phyloP scores from a whole-genome alignment of 2,113 vertebrate species.

The Hystrix cristata region DNA sequence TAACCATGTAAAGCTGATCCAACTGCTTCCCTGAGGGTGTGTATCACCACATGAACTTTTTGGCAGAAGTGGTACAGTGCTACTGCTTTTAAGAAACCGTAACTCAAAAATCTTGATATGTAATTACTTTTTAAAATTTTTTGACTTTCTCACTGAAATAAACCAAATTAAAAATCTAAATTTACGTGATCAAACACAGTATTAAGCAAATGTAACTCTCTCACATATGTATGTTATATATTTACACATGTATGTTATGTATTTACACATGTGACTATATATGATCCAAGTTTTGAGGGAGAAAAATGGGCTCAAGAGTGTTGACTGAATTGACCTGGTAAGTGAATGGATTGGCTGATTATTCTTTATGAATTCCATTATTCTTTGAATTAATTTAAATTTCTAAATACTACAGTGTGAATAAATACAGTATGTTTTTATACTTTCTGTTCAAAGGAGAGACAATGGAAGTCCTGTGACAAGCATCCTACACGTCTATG shows the following conservation, averaged over 20 bases:
- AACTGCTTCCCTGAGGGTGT: slow-evolving; percentile 47
- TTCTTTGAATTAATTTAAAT: slow-evolving; percentile 41
- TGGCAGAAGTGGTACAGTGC: slow-evolving; percentile 9
- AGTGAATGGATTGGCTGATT: background rate
- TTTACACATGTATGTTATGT: background rate
- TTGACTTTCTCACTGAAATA: slow-evolving; percentile 43
- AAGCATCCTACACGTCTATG: background rate
- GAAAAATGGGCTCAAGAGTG: background rate
- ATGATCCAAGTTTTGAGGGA: background rate
- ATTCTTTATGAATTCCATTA: background rate
- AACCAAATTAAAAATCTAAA: background rate
- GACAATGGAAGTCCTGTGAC: background rate
- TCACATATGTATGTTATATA: fast-evolving
- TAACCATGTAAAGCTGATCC: background rate
- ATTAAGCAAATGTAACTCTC: background rate
- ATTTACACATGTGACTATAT: background rate
- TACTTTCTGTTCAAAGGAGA: background rate
- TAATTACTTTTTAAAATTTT: background rate
- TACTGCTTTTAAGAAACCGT: slow-evolving; percentile 57
- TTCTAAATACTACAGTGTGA: background rate
- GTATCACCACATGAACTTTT: slow-evolving; percentile 35
- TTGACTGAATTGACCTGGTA: background rate
- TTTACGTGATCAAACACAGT: background rate
- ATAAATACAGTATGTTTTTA: background rate
- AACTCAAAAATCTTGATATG: slow-evolving; percentile 60